Evolutionary conservation across 2,113 vertebrate species (phyloP).

Genomic region (Chloropsis cyanopogon): DNA sequence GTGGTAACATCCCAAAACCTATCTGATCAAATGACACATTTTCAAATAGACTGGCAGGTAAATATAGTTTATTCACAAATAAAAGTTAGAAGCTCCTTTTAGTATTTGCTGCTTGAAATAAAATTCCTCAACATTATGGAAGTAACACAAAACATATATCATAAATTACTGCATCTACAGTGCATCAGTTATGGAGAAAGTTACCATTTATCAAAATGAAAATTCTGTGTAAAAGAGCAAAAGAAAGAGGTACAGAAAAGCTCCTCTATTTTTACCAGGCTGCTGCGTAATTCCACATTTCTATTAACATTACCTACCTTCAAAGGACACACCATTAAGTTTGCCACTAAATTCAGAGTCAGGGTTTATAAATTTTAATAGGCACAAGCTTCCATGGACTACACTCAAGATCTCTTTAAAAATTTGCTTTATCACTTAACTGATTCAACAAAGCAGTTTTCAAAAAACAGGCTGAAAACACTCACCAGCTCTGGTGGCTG

Average conservation of each 20-base stretch:
- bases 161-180: neutral
- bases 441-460: neutral
- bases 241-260: neutral
- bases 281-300: neutral
- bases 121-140: neutral
- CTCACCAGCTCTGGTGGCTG: constrained; percentile 66
- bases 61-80: neutral
- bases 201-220: neutral
- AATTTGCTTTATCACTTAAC: neutral
- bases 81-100: neutral
- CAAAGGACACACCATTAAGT: neutral
- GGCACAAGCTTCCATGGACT: neutral
- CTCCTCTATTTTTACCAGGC: neutral
- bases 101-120: neutral
- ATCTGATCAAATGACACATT: neutral
- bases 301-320: neutral
- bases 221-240: neutral
- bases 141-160: neutral
- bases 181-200: neutral
- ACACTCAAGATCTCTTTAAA: neutral
- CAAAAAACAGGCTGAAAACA: neutral
- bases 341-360: neutral
- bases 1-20: neutral
- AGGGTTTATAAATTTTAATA: neutral
- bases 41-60: neutral